A percentile compares a stretch with the other conserved stretches of the same genome.
Conservation (phyloP, 2,888 invertebrate genomes). For the Stenodera caucasica region DNA sequence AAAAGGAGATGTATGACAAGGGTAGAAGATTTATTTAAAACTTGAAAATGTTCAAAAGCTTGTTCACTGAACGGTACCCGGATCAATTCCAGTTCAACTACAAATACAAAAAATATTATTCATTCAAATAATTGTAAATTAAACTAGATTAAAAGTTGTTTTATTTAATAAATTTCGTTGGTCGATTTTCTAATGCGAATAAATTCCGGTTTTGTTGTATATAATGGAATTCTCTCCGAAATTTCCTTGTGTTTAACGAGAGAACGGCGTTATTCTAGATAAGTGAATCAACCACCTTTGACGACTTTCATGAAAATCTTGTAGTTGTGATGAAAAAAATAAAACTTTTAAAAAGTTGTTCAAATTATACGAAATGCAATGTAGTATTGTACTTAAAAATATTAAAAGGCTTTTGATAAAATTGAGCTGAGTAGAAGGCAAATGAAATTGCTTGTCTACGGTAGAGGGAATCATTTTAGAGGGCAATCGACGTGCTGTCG, state of each 20-base stretch:
- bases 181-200: not conserved
- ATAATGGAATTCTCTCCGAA: not conserved
- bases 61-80: not conserved
- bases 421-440: conserved; percentile 38
- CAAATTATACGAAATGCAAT: conserved; percentile 37
- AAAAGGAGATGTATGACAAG: not conserved
- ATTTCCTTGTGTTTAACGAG: not conserved
- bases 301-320: conserved; percentile 13
- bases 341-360: conserved; percentile 35
- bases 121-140: not conserved
- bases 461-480: conserved; percentile 37
- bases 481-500: conserved; percentile 37
- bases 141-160: not conserved
- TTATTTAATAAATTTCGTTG: conserved; percentile 1
- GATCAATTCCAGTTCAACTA: not conserved
- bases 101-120: not conserved
- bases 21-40: not conserved
- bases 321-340: conserved; percentile 33
- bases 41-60: not conserved
- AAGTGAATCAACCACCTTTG: not conserved
- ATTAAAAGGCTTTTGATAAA: conserved; percentile 45
- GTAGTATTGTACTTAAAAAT: conserved; percentile 38
- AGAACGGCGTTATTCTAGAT: too few species aligned
- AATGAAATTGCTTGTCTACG: conserved; percentile 44
- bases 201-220: not conserved